A percentile compares a stretch with the other conserved stretches of the same genome.
Evolutionary conservation across 1,140 invertebrate genomes (phyloP).

Genomic region (Hylyphantes graminicola): DNA sequence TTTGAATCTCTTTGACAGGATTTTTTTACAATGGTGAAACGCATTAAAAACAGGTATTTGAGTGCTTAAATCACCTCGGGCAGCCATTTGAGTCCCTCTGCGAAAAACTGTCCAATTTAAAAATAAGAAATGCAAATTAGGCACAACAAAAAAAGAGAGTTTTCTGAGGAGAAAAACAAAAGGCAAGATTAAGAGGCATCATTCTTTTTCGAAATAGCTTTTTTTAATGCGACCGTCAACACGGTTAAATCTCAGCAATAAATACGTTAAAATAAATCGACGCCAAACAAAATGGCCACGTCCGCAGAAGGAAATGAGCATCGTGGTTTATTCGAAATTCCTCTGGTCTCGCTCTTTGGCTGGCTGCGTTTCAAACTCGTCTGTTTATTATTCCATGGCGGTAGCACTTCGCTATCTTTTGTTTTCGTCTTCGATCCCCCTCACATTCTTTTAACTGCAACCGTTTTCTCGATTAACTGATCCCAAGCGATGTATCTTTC

Average conservation of each 20-base stretch:
- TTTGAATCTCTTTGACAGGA: too few relatives aligned
- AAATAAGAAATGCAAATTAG: too few relatives aligned
- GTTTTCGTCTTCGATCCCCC: slow-evolving; percentile 3
- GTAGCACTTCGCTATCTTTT: background rate
- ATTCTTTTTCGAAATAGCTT: background rate
- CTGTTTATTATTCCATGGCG: slow-evolving; percentile 35
- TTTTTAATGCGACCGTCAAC: background rate
- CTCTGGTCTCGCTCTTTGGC: background rate
- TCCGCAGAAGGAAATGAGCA: slow-evolving; percentile 1
- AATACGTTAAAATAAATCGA: slow-evolving; percentile 22
- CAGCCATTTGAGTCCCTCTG: too few relatives aligned
- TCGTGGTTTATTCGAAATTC: slow-evolving; percentile 24
- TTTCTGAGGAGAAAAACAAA: background rate
- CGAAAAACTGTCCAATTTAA: too few relatives aligned
- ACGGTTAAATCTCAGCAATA: slow-evolving; percentile 2
- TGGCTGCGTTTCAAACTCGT: slow-evolving; percentile 1
- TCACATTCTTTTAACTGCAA: slow-evolving; percentile 15
- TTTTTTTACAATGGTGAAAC: too few relatives aligned
- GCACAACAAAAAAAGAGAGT: background rate
- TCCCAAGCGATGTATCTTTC: slow-evolving; percentile 13
- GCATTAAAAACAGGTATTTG: too few relatives aligned
- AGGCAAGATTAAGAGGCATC: slow-evolving; percentile 12
- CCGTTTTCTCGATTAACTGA: background rate
- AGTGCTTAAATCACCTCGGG: too few relatives aligned
- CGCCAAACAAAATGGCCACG: slow-evolving; percentile 5